These are phyloP conservation scores for Lasioglossum lativentre DNA, from an alignment of 2,888 invertebrate genomes.

Conservation along the genomic window DNA sequence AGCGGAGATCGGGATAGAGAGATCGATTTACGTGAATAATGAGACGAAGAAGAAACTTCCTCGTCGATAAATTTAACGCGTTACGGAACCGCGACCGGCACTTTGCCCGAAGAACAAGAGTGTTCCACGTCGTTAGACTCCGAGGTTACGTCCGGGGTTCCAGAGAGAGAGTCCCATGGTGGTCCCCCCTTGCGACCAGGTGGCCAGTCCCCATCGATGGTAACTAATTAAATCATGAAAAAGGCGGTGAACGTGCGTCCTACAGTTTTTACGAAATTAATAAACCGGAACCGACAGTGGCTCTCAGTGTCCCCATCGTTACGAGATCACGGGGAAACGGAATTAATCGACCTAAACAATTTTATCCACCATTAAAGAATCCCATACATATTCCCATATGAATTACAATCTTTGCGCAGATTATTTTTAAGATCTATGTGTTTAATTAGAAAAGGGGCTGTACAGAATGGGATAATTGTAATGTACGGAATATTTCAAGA, in stretches of 20 bases:
- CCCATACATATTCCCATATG: not conserved
- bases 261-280: slow-evolving; percentile 71
- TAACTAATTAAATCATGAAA: slow-evolving; percentile 76
- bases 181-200: slow-evolving; percentile 69
- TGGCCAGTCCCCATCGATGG: slow-evolving; percentile 67
- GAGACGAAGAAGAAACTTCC: slow-evolving; percentile 54
- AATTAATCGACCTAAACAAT: not conserved
- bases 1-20: slow-evolving; percentile 34
- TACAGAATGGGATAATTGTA: too few species aligned
- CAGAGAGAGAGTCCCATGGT: slow-evolving; percentile 61
- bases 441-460: too few species aligned
- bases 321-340: not conserved
- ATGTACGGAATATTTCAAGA: not conserved
- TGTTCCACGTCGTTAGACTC: slow-evolving; percentile 69
- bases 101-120: slow-evolving; percentile 58
- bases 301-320: slow-evolving; percentile 42
- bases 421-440: not conserved
- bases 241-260: slow-evolving; percentile 71
- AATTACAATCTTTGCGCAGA: not conserved
- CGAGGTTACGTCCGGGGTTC: slow-evolving; percentile 66
- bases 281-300: slow-evolving; percentile 72
- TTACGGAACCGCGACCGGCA: slow-evolving; percentile 52
- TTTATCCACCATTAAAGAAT: not conserved
- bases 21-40: slow-evolving; percentile 62
- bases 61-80: slow-evolving; percentile 62